phyloP scores from a whole-genome alignment of 2,888 invertebrate species.

The Cyaniris semiargus region DNA sequence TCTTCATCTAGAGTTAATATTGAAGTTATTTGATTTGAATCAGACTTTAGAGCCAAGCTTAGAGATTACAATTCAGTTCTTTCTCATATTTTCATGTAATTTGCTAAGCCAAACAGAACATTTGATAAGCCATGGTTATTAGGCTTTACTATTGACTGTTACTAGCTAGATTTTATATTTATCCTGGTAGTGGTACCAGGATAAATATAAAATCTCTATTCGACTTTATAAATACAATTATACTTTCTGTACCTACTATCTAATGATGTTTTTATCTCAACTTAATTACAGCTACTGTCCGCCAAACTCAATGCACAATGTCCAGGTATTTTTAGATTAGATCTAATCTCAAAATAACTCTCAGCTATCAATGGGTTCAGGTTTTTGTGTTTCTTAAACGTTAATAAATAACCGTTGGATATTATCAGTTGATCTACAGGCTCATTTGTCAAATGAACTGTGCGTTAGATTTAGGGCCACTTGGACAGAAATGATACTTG shows the following conservation, averaged over 20 bases:
- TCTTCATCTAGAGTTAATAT: too few relatives aligned
- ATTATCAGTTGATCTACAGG: slow-evolving; percentile 28
- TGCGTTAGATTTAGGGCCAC: slow-evolving; percentile 15
- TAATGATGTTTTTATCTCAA: neutral
- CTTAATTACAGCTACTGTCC: neutral
- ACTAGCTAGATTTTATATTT: too few relatives aligned
- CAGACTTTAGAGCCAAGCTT: too few relatives aligned
- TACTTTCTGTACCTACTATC: neutral
- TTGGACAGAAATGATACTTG: neutral
- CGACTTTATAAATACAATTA: neutral
- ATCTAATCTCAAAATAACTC: slow-evolving; percentile 5
- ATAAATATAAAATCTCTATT: too few relatives aligned
- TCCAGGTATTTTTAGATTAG: slow-evolving; percentile 7
- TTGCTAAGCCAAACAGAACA: too few relatives aligned
- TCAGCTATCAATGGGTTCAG: slow-evolving; percentile 26
- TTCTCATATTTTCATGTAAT: too few relatives aligned
- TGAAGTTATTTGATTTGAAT: too few relatives aligned
- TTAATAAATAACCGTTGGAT: slow-evolving; percentile 25
- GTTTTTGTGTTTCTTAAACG: slow-evolving; percentile 28
- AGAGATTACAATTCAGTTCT: too few relatives aligned
- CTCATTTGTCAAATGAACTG: slow-evolving; percentile 24
- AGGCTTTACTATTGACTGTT: too few relatives aligned
- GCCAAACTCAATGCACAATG: slow-evolving; percentile 15
- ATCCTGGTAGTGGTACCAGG: too few relatives aligned
- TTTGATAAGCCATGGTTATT: too few relatives aligned